Conservation (phyloP, 2,797 vertebrate species). For the Australoheros facetus region DNA sequence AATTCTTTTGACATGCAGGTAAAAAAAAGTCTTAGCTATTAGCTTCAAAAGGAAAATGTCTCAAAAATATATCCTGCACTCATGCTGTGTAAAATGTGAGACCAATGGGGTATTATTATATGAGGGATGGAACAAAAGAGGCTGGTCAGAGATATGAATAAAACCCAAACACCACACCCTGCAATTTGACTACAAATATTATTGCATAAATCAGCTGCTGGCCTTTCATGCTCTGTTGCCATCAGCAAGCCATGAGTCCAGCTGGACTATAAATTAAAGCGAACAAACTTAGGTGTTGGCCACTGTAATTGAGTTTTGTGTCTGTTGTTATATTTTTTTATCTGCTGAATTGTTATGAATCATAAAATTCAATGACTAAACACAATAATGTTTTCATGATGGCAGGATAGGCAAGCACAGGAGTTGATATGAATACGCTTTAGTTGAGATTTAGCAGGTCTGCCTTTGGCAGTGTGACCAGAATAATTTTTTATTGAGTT, state of each 20-base stretch:
- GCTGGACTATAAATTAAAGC: conserved; percentile 65
- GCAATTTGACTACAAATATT: conserved; percentile 63
- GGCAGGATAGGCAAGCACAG: conserved; percentile 47
- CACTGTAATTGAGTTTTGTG: conserved; percentile 70
- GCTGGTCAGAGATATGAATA: conserved; percentile 32
- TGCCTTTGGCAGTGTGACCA: conserved; percentile 57
- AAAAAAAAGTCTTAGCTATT: conserved; percentile 7
- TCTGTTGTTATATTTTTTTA: conserved; percentile 68
- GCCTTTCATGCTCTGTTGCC: conserved; percentile 53
- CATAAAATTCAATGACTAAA: conserved; percentile 79
- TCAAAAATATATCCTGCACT: neutral
- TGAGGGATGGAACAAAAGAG: conserved; percentile 26
- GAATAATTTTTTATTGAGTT: conserved; percentile 66
- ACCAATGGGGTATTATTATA: conserved; percentile 10
- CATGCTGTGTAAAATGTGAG: conserved; percentile 10
- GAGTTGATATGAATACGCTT: conserved; percentile 62
- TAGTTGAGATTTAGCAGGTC: conserved; percentile 67
- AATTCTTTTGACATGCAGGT: conserved; percentile 46
- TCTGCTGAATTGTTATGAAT: conserved; percentile 71
- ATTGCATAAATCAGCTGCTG: conserved; percentile 66
- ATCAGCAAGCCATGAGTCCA: conserved; percentile 38
- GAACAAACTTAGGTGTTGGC: conserved; percentile 64
- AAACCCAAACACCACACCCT: conserved; percentile 30
- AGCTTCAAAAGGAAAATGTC: conserved; percentile 20
- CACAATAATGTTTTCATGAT: conserved; percentile 74